phyloP scores from a whole-genome alignment of 2,113 vertebrate genomes.

The Epinephelus lanceolatus region DNA sequence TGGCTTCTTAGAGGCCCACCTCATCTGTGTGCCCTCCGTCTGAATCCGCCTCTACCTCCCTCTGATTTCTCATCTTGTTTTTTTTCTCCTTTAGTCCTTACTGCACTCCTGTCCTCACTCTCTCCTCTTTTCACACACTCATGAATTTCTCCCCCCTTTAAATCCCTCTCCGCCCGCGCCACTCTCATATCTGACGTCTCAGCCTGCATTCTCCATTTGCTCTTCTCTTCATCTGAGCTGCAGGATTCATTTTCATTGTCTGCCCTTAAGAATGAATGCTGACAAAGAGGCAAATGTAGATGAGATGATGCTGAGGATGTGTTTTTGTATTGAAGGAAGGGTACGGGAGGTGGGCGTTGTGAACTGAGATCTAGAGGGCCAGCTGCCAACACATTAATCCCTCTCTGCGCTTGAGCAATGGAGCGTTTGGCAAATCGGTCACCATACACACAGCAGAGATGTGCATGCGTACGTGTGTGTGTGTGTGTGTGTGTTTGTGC shows the following conservation, averaged over 20 bases:
- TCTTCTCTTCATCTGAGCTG: constrained; percentile 23
- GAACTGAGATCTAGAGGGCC: constrained; percentile 51
- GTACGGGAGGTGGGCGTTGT: constrained; percentile 12
- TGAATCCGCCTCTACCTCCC: constrained; percentile 29
- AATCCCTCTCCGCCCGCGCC: constrained; percentile 20
- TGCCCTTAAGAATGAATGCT: constrained; percentile 42
- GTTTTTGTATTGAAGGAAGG: constrained; percentile 36
- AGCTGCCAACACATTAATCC: constrained; percentile 67
- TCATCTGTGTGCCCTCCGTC: constrained; percentile 3
- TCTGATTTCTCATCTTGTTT: constrained; percentile 48
- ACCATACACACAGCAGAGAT: constrained; percentile 37
- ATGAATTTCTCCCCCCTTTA: constrained; percentile 39
- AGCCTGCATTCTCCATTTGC: constrained; percentile 21
- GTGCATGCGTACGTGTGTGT: background rate
- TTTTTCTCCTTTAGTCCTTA: constrained; percentile 5
- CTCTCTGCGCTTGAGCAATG: constrained; percentile 49
- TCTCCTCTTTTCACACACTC: constrained; percentile 39
- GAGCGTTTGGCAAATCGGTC: constrained; percentile 57
- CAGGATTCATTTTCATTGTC: constrained; percentile 39
- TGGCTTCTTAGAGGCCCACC: constrained; percentile 35
- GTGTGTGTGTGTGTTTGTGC: background rate
- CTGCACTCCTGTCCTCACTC: constrained; percentile 9
- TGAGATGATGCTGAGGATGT: constrained; percentile 46
- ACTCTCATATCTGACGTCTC: constrained; percentile 30
- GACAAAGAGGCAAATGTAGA: constrained; percentile 48